Base-by-base conservation (phyloP, 2,113 vertebrate genomes). In the Ictidomys tridecemlineatus region DNA sequence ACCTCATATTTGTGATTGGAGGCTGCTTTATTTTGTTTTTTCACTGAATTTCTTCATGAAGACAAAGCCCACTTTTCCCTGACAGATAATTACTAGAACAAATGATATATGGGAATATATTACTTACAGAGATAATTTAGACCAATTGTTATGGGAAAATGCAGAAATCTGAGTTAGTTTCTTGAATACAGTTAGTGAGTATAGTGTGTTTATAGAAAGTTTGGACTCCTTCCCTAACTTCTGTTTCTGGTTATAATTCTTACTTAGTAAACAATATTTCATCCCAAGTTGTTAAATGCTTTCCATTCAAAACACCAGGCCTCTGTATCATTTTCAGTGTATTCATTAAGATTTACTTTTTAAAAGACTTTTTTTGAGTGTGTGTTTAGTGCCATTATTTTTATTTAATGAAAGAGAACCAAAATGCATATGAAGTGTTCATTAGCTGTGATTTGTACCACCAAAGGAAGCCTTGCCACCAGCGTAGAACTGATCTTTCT, bases 1-100 rank as follows among this genome's bases (percentile, higher is more conserved):
- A 70, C 24, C 22, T 89, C 30, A 58, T 67, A 70, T 84, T 5
- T 79, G 30, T 91, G 61, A 48, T 45, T 51, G 22, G 30, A 67
- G 51, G 4, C 51, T 78, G 48, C 26, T 87, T 93, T 89, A 42
- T 48, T 93, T 95, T 72, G 22, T 34, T 74, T 84, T 79, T 84
- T 53, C 42, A 51, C 24, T n/a, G 22, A 89, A 13, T 69, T 63
- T 51, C 18, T 79, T 97, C 32, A 42, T 89, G 30, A 94, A 83
- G 51, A 34, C 37, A 26, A 34, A 12, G n/a, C 39, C 48, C 30
- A 58, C 16, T 69, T 86, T 79, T 92, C 56, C 20, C 87, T 63
- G 30, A 84, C 10, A 77, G n/a, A 53, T 56, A 30, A 56, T 61
- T 77, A 30, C 48, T 51, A 70, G 34, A 45, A 70, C 8, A 61